Percentiles rank a stretch among this genome's conserved stretches.
phyloP scores from a whole-genome alignment of 2,888 invertebrate genomes.

The Melinaea marsaeus region DNA sequence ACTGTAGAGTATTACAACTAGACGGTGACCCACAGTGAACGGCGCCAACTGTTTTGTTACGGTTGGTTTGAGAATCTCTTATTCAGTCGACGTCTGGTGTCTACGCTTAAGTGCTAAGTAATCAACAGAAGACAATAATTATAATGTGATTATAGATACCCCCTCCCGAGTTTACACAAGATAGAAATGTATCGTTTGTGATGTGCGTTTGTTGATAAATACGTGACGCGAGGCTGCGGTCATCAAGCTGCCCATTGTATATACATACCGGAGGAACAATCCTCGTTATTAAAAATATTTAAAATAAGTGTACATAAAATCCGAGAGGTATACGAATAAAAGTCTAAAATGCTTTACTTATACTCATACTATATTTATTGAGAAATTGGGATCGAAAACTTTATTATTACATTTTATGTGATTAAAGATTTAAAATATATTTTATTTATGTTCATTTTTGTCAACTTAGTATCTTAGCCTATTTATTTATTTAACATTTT shows the following conservation, averaged over 20 bases:
- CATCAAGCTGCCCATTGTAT: slow-evolving; percentile 18
- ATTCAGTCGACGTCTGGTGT: slow-evolving; percentile 28
- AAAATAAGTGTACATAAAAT: too few relatives aligned
- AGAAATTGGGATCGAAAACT: too few relatives aligned
- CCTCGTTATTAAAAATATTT: too few relatives aligned
- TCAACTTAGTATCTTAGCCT: too few relatives aligned
- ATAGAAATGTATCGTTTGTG: slow-evolving; percentile 2
- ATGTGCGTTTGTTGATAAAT: slow-evolving; percentile 31
- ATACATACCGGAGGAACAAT: background rate
- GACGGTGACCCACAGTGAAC: slow-evolving; percentile 43
- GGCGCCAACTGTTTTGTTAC: slow-evolving; percentile 54
- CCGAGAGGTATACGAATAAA: too few relatives aligned
- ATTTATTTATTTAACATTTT: too few relatives aligned
- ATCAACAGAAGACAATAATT: slow-evolving; percentile 9
- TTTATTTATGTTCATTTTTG: too few relatives aligned
- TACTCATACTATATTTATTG: too few relatives aligned
- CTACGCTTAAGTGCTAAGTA: slow-evolving; percentile 4
- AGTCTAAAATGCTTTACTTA: too few relatives aligned
- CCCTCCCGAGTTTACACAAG: background rate
- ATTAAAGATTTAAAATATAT: too few relatives aligned
- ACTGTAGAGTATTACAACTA: slow-evolving; percentile 31
- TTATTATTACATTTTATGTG: too few relatives aligned
- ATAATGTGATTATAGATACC: slow-evolving; percentile 11
- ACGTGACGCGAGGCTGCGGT: slow-evolving; percentile 44
- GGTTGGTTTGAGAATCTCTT: slow-evolving; percentile 47